Evolutionary conservation across 2,797 vertebrate species (phyloP).

Genomic region (Cynodonichthys magdalenae): DNA sequence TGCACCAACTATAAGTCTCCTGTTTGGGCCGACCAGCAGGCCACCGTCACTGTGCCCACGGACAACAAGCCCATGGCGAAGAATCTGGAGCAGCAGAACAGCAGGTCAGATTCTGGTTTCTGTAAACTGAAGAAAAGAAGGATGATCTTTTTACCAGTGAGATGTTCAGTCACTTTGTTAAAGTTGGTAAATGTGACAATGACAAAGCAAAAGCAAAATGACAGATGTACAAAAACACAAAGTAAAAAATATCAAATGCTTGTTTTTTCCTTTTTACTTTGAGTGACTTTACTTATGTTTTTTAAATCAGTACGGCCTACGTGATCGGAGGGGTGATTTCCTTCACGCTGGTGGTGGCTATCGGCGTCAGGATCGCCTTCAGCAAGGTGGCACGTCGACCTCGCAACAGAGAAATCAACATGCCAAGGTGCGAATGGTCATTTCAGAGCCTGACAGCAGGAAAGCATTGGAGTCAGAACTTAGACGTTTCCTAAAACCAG

Average conservation of each 20-base stretch:
- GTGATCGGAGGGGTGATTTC: conserved; percentile 93
- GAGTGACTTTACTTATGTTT: neutral
- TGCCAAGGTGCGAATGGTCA: conserved; percentile 84
- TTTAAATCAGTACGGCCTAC: conserved; percentile 83
- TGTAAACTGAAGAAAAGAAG: neutral
- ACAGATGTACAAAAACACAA: neutral
- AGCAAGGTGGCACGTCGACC: conserved; percentile 90
- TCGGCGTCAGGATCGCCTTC: conserved; percentile 90
- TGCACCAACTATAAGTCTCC: conserved; percentile 89
- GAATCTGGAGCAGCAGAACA: conserved; percentile 82
- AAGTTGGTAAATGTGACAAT: no score
- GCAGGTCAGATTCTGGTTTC: conserved; percentile 61
- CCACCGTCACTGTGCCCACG: conserved; percentile 68
- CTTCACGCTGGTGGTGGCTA: conserved; percentile 88
- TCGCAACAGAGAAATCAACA: conserved; percentile 88
- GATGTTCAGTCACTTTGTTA: no score
- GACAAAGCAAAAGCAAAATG: no score
- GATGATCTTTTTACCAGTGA: neutral
- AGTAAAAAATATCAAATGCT: neutral
- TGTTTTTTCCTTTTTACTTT: neutral
- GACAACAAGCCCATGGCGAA: conserved; percentile 78
- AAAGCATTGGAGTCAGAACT: no score
- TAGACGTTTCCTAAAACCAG: no score
- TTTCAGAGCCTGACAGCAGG: no score
- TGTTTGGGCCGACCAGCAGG: conserved; percentile 83